phyloP scores from a whole-genome alignment of 2,797 vertebrate genomes.

The Sebastolobus alascanus region DNA sequence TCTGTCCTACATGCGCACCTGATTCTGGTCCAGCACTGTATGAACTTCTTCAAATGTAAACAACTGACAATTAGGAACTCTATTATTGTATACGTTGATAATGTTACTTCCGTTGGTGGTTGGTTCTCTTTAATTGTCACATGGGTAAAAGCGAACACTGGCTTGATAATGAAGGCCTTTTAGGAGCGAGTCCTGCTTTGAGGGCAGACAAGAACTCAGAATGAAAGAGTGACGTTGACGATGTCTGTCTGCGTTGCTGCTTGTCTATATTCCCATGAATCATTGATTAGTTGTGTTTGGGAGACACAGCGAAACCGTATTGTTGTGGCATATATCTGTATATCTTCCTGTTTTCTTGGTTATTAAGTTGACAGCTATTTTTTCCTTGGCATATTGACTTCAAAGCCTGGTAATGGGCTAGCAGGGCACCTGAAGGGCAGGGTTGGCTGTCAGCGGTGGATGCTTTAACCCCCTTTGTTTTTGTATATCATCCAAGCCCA shows the following conservation, averaged over 20 bases:
- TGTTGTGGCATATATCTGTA: not conserved
- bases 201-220: not conserved
- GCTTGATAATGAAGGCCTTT: conserved; percentile 7
- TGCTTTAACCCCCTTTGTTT: conserved; percentile 54
- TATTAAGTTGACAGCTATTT: conserved; percentile 22
- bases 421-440: conserved; percentile 40
- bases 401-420: conserved; percentile 14
- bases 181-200: not conserved
- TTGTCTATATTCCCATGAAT: not conserved
- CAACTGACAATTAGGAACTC: not conserved
- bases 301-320: not conserved
- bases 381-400: conserved; percentile 23
- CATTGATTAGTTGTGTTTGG: not conserved
- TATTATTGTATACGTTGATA: not conserved
- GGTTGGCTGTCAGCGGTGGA: conserved; percentile 37
- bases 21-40: not conserved
- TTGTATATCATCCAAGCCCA: conserved; percentile 47
- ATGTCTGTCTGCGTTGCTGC: not conserved
- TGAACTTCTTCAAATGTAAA: not conserved
- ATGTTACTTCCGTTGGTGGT: not conserved
- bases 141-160: not conserved
- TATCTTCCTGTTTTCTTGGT: not conserved
- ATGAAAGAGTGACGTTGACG: not conserved
- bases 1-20: not conserved
- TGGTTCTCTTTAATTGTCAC: not conserved